Evolutionary conservation across 2,113 vertebrate genomes (phyloP), one percentile per base, ranked within the genome.

Genomic region (Melanocharis versteri): DNA sequence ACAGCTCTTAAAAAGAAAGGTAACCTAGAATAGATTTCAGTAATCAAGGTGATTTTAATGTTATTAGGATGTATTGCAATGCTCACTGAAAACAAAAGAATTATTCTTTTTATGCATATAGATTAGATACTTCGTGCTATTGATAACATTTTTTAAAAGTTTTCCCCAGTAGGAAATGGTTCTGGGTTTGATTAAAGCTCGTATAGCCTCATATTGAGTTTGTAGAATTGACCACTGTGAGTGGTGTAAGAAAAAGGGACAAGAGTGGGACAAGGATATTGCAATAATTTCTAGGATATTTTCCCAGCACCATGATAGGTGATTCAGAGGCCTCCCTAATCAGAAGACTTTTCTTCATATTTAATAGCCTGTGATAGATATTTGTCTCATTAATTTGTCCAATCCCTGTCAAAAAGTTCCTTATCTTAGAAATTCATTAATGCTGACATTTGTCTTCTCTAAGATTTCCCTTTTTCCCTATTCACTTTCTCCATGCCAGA

Each of bases 351-450:
- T 50, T 15, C 20, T 87, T 70, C 44, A 26, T 78, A 45, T 87
- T 84, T 78, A 81, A 73, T 42, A 84, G 7, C 1, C 22, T 57
- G 9, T 84, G 35, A 85, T 56, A 88, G 11, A 60, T 79, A 54
- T 33, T 83, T 33, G 4, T 57, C 39, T 68, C 39, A 79, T 54
- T 87, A 79, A 65, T 69, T 81, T 78, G 9, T 37, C 51, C 61
- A 65, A 70, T 47, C 2, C 11, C 5, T 62, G 30, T 70, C 56
- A 60, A 64, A 75, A 89, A n/a, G 7, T 60, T 84, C 17, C 31
- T 60, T 80, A n/a, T 45, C 11, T 89, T 85, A 79, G 79, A 94
- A 84, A 82, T 14, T 14, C 17, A 76, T 84, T 79, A 64, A 54
- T 42, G 12, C 14, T 71, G 33, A 54, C 51, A 82, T 85, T 58